A percentile compares a stretch with the other conserved stretches of the same genome.
Evolutionary conservation across 2,888 invertebrate species (phyloP).

Genomic region (Neoscelio sp.): DNA sequence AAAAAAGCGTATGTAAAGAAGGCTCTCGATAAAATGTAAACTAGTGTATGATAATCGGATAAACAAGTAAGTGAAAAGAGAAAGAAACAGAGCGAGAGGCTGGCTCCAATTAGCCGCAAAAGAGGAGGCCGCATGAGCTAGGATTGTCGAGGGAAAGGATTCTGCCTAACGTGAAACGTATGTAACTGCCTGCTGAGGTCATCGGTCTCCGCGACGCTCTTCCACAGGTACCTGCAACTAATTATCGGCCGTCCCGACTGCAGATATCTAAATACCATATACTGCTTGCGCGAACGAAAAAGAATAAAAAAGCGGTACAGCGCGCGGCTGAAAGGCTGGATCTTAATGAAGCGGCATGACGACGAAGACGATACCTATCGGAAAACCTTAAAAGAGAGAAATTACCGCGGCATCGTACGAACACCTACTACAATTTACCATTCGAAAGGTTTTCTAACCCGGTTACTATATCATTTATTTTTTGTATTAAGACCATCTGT

Average conservation of each 20-base stretch:
- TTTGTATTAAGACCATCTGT: not conserved
- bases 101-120: constrained; percentile 70
- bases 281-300: constrained; percentile 27
- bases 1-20: not conserved
- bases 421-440: constrained; percentile 22
- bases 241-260: constrained; percentile 66
- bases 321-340: constrained; percentile 35
- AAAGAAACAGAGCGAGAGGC: constrained; percentile 54
- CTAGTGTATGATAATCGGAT: constrained; percentile 46
- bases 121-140: constrained; percentile 64
- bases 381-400: constrained; percentile 38
- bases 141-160: constrained; percentile 69
- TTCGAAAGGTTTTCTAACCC: constrained; percentile 37
- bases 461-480: constrained; percentile 40
- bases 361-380: constrained; percentile 47
- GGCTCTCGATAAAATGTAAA: constrained; percentile 38
- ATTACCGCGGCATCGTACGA: not conserved
- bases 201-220: constrained; percentile 70
- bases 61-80: constrained; percentile 37
- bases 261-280: constrained; percentile 69
- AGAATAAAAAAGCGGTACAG: constrained; percentile 35
- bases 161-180: constrained; percentile 68
- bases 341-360: constrained; percentile 60
- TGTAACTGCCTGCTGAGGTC: constrained; percentile 69
- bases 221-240: constrained; percentile 68